Evolutionary conservation across 1,140 invertebrate genomes (phyloP).

Genomic region (Drosophila persimilis): DNA sequence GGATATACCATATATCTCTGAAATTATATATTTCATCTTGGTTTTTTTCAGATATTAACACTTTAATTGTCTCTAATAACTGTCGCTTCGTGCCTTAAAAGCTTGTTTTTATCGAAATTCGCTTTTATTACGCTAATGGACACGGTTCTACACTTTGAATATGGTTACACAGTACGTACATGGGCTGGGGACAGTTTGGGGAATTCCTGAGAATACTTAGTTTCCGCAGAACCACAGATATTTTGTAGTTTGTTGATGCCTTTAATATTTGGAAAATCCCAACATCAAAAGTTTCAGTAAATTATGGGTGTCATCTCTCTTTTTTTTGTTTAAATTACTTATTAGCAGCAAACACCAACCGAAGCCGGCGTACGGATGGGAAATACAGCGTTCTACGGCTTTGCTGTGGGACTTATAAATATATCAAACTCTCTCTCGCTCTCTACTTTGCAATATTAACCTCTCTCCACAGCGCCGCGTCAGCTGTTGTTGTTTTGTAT

Average conservation of each 20-base stretch:
- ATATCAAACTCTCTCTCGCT: slow-evolving; percentile 41
- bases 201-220: slow-evolving; percentile 30
- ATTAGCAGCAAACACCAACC: slow-evolving; percentile 36
- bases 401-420: background rate
- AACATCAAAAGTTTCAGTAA: slow-evolving; percentile 9
- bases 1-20: background rate
- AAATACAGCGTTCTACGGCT: slow-evolving; percentile 37
- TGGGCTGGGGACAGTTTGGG: slow-evolving; percentile 7
- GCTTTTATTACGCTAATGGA: slow-evolving; percentile 3
- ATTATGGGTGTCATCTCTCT: background rate
- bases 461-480: background rate
- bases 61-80: slow-evolving; percentile 52
- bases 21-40: background rate
- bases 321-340: slow-evolving; percentile 26
- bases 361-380: slow-evolving; percentile 31
- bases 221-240: slow-evolving; percentile 7
- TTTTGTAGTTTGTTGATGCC: no score
- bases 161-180: slow-evolving; percentile 48
- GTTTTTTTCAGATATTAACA: slow-evolving; percentile 52
- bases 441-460: no score
- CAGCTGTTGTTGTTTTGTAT: slow-evolving; percentile 41
- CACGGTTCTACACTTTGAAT: background rate
- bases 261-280: slow-evolving; percentile 7
- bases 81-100: slow-evolving; percentile 51
- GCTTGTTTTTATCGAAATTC: slow-evolving; percentile 17